Evolutionary conservation across 2,888 invertebrate genomes (phyloP).

Genomic region (Dichetophora obliterata): DNA sequence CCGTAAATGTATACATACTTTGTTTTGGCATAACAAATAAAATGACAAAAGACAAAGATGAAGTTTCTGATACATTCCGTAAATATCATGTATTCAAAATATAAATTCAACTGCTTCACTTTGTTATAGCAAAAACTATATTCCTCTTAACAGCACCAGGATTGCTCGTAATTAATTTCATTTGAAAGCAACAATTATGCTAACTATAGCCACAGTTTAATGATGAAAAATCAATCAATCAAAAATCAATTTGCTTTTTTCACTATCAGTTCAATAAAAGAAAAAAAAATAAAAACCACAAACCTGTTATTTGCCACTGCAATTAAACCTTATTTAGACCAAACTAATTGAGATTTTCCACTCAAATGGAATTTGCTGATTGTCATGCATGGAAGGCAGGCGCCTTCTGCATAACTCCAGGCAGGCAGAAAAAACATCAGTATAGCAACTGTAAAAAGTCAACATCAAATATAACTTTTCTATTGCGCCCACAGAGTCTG

Average conservation of each 20-base stretch:
- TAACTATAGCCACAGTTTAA: not conserved
- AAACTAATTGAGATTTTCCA: too few species aligned
- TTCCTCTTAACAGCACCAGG: not conserved
- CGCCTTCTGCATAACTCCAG: too few species aligned
- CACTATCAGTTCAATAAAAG: not conserved
- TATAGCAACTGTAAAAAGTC: not conserved
- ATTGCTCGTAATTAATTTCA: constrained; percentile 34
- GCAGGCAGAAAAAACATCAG: not conserved
- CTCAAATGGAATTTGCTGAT: too few species aligned
- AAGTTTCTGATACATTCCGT: too few species aligned
- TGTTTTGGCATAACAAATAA: too few species aligned
- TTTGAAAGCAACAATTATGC: constrained; percentile 36
- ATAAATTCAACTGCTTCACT: too few species aligned
- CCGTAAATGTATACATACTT: too few species aligned
- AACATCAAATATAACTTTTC: not conserved
- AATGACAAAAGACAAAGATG: too few species aligned
- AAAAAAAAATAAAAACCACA: not conserved
- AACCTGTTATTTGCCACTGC: not conserved
- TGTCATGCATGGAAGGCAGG: too few species aligned
- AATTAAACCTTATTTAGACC: too few species aligned
- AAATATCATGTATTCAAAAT: too few species aligned
- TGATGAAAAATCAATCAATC: constrained; percentile 42
- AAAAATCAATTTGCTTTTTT: constrained; percentile 42
- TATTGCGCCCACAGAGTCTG: not conserved
- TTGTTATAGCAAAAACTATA: too few species aligned